phyloP scores from a whole-genome alignment of 1,140 invertebrate genomes.

The Gryllus bimaculatus region DNA sequence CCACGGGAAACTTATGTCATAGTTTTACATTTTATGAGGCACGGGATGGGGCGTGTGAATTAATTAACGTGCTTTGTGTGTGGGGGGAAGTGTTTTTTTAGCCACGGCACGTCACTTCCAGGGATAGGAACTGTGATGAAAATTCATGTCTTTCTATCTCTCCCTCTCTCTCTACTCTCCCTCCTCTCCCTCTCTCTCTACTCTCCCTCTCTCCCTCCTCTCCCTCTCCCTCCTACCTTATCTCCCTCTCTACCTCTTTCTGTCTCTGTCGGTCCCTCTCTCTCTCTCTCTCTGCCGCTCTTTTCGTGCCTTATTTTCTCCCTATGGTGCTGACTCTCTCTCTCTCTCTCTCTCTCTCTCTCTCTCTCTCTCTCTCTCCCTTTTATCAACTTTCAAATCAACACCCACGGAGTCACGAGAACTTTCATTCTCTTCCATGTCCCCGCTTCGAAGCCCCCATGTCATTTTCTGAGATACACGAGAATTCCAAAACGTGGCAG shows the following conservation, averaged over 20 bases:
- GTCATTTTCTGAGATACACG: no score
- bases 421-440: no score
- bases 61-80: not conserved
- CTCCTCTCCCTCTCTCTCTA: not conserved
- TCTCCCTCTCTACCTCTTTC: not conserved
- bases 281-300: no score
- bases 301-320: no score
- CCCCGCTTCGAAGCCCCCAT: no score
- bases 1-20: not conserved
- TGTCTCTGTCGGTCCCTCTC: not conserved
- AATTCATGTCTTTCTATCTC: not conserved
- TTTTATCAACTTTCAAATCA: no score
- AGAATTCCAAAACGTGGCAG: no score
- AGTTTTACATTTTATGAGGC: constrained; percentile 1
- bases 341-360: no score
- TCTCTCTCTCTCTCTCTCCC: no score
- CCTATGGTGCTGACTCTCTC: no score
- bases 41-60: not conserved
- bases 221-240: no score
- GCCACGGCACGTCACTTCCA: not conserved
- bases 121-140: not conserved
- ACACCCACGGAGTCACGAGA: no score
- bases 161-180: not conserved
- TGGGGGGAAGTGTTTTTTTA: not conserved
- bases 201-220: not conserved